Evolutionary conservation across 1,140 invertebrate genomes (phyloP).

Genomic region (Rhagoletis zephyria): DNA sequence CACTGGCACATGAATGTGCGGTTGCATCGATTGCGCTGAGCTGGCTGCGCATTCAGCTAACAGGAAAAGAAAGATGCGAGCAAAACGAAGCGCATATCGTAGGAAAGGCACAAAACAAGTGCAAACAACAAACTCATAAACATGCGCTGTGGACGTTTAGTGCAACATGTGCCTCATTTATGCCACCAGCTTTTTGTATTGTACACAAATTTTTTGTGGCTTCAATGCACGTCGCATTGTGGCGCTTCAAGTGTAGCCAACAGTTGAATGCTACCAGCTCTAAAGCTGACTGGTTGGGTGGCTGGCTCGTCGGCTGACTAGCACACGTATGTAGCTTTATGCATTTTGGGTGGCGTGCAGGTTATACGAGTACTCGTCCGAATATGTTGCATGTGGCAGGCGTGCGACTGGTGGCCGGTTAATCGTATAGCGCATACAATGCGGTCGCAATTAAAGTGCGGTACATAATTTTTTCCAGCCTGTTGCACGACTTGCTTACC

Average conservation of each 20-base stretch:
- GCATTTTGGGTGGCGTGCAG: no score
- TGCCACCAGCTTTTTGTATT: background rate
- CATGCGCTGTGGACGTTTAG: background rate
- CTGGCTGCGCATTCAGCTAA: background rate
- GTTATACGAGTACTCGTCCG: no score
- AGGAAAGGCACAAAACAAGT: background rate
- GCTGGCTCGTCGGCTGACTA: background rate
- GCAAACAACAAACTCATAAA: background rate
- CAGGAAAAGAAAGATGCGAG: slow-evolving; percentile 43
- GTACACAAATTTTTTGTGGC: background rate
- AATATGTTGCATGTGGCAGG: background rate
- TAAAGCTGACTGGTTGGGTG: background rate
- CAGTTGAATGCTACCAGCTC: background rate
- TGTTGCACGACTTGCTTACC: background rate
- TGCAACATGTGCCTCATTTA: slow-evolving; percentile 43
- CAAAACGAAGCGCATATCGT: background rate
- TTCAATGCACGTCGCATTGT: background rate
- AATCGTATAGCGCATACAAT: slow-evolving; percentile 17
- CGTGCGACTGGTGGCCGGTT: background rate
- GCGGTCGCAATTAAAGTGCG: slow-evolving; percentile 15
- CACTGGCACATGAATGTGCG: background rate
- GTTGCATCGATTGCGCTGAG: background rate
- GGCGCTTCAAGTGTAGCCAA: slow-evolving; percentile 5
- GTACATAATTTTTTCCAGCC: slow-evolving; percentile 7
- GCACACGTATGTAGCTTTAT: no score